Evolutionary conservation across 2,797 vertebrate genomes (phyloP).

Genomic region (Poecilia gillii): DNA sequence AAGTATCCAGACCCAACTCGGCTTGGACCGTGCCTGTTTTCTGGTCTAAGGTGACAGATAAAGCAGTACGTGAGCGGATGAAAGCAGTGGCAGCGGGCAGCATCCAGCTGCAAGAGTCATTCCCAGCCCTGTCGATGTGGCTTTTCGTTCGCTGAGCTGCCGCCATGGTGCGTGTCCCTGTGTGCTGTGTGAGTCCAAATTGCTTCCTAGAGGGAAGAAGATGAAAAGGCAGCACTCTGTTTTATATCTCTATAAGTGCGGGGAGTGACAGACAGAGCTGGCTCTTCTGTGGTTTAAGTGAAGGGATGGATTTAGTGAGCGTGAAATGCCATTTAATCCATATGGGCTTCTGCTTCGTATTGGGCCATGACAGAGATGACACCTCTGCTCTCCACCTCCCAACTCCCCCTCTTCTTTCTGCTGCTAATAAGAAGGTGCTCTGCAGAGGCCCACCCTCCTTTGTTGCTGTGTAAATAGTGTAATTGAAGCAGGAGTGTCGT

Average conservation of each 20-base stretch:
- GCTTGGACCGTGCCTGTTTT: neutral
- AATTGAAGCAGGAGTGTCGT: constrained; percentile 71
- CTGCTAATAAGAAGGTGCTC: constrained; percentile 69
- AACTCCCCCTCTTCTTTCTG: constrained; percentile 23
- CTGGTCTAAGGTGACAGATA: constrained; percentile 34
- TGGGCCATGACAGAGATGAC: constrained; percentile 36
- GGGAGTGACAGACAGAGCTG: constrained; percentile 51
- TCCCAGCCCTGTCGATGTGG: constrained; percentile 41
- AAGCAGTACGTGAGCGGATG: constrained; percentile 44
- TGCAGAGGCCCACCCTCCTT: constrained; percentile 58
- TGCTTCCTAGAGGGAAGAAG: constrained; percentile 69
- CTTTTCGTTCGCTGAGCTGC: constrained; percentile 47
- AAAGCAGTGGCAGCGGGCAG: constrained; percentile 43
- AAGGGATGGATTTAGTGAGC: constrained; percentile 56
- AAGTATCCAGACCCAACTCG: constrained; percentile 1
- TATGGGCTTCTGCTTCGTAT: constrained; percentile 36
- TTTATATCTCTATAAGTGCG: constrained; percentile 65
- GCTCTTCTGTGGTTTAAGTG: constrained; percentile 43
- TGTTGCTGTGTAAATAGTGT: constrained; percentile 73
- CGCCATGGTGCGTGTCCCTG: constrained; percentile 47
- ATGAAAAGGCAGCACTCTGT: constrained; percentile 69
- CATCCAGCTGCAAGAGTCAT: constrained; percentile 53
- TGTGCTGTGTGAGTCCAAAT: constrained; percentile 63
- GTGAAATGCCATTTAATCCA: constrained; percentile 65
- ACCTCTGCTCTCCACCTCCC: constrained; percentile 21